Conservation (phyloP, 30 jellyfish, hydroid and myxozoan genomes). For the Mastigias papua region DNA sequence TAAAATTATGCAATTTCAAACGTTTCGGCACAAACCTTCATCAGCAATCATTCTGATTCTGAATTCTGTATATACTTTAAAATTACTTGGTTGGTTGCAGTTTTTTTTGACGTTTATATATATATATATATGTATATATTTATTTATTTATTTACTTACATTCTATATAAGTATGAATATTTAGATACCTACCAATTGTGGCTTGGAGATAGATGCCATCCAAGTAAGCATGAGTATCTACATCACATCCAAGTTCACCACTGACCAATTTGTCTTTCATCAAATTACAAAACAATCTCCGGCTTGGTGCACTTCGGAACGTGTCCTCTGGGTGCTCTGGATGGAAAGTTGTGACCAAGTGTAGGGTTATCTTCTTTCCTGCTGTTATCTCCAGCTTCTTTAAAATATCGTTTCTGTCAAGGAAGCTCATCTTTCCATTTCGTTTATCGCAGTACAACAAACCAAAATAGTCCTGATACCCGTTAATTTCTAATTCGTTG, state of each 20-base stretch:
- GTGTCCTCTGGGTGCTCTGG: conserved; percentile 77
- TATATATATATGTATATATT: too few relatives aligned
- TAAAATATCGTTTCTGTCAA: conserved; percentile 39
- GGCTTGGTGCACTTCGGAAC: conserved; percentile 25
- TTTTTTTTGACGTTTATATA: too few relatives aligned
- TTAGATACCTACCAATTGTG: conserved; percentile 59
- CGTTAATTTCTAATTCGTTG: conserved; percentile 31
- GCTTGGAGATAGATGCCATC: conserved; percentile 80
- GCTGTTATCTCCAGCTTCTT: conserved; percentile 15
- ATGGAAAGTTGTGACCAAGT: conserved; percentile 48
- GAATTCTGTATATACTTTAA: too few relatives aligned
- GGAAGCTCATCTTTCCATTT: conserved; percentile 75
- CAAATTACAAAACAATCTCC: conserved; percentile 63
- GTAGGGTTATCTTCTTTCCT: conserved; percentile 40
- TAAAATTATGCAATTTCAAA: too few relatives aligned
- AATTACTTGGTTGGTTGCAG: too few relatives aligned
- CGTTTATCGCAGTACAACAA: conserved; percentile 48
- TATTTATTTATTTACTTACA: too few relatives aligned
- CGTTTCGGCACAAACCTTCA: too few relatives aligned
- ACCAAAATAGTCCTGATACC: conserved; percentile 68
- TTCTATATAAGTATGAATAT: too few relatives aligned
- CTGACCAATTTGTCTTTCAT: conserved; percentile 61
- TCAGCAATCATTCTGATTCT: too few relatives aligned
- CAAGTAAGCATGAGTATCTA: conserved; percentile 73
- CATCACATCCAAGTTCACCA: conserved; percentile 73